Base-by-base conservation (phyloP, 2,888 invertebrate genomes). In the Andrena camellia region DNA sequence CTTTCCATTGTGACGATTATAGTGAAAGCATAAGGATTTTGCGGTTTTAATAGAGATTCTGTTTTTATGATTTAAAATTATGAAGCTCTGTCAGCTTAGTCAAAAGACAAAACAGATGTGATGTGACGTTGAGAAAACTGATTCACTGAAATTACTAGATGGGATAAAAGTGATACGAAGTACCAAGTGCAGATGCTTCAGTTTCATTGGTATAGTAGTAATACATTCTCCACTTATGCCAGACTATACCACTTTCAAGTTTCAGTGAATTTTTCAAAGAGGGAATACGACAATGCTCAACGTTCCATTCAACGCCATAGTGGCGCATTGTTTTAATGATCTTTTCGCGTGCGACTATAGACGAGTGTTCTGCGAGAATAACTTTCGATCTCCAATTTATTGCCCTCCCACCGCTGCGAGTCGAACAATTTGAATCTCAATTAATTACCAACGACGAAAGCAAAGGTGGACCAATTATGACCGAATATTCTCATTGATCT, bases 251-350 rank as follows among this genome's bases (percentile, higher is more conserved):
- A 17, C 42, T 42, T 42, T 35, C 64, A 35, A 29, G 62, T 64
- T 33, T 69, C 64, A 66, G 59, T 72, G 10, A 35, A 64, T 33
- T 42, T 57, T 71, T 57, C 64, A 48, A n/a, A 10, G 20, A 64
- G 50, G 13, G 17, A 54, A 31, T 23, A 59, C 62, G 23, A 23
- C 48, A 60, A 31, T 50, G 23, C 29, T 13, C 4, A 20, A 29
- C 48, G 26, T 57, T 63, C n/a, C 48, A 35, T 66, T 54, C 54
- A 62, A 26, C 72, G 31, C 54, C 73, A 70, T 4, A 35, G 70
- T 5, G 17, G 60, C 31, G 57, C 63, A 76, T 77, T 76, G 76
- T 83, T 72, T 76, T 75, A 75, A 72, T 64, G 69, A 71, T 77
- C 83, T 69, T 54, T 50, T 68, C 62, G 42, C 50, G 69, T 8